Base-by-base conservation (phyloP, 2,797 vertebrate genomes). In the Odontamblyopus lacepedii region DNA sequence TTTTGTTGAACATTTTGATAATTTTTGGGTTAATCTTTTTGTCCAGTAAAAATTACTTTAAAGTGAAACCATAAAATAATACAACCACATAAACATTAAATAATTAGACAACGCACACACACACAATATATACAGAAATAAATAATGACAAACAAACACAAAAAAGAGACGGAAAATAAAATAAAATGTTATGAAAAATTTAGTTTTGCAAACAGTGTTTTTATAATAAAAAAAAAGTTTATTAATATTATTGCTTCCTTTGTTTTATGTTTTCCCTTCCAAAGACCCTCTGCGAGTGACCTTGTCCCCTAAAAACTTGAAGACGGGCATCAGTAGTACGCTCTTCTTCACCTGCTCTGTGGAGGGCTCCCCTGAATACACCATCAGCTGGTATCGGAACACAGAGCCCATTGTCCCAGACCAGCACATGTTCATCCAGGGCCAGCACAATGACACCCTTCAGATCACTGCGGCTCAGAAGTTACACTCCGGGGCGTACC, bases 251-350 rank as follows among this genome's bases (percentile, higher is more conserved):
- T 38, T 38, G 35, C 35, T 9, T 38, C 8, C 35, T 8, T 9
- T 38, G 7, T 38, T 38, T 38, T 2, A 38, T 38, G 35, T 38
- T 38, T 38, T 38, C 35, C 35, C 35, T 38, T 38, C 71, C 6
- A 55, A 89, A 99, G 98, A 99, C 88, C 96, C 97, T 60, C 95
- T 99, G 74, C 95, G 94, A n/a, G 97, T 99, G 88, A 97, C 96
- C 75, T 91, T 99, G 85, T 97, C 98, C 72, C 98, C 98, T 73
- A 98, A 98, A 94, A 99, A 97, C 89, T 93, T 99, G 89, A 98
- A 99, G 91, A 98, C 97, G 0, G 97, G 98, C 89, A 99, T 99
- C 59, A 97, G 98, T 91, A 99, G 97, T 93, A 98, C 97, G 0
- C 95, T 99, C 85, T 98, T 99, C 92, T 96, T 99, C 78, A 98